Percentiles rank a stretch among this genome's conserved stretches.
These are phyloP conservation scores for Harlomillsia oculata DNA, from an alignment of 1,140 invertebrate genomes.

Conservation along the genomic window DNA sequence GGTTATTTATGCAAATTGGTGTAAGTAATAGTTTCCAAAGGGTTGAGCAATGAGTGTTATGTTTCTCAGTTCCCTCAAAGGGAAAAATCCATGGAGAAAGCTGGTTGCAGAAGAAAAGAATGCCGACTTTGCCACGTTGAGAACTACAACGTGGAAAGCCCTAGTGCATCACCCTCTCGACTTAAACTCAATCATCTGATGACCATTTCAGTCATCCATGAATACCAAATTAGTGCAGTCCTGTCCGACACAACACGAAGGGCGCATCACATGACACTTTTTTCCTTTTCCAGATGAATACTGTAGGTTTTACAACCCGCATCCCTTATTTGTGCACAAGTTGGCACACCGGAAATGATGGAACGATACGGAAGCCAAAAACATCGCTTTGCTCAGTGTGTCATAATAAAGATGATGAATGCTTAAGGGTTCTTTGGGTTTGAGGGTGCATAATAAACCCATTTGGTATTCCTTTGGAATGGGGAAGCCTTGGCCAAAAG, in stretches of 20 bases:
- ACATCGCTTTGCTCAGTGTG: slow-evolving; percentile 7
- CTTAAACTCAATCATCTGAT: slow-evolving; percentile 13
- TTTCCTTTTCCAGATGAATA: no score
- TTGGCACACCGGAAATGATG: slow-evolving; percentile 30
- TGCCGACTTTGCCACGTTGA: no score
- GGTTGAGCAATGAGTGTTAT: not conserved
- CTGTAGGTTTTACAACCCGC: no score
- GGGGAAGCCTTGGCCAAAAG: not conserved
- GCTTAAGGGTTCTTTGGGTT: slow-evolving; percentile 13
- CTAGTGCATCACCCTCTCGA: no score
- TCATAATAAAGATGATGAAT: slow-evolving; percentile 33
- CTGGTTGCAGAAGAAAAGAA: no score
- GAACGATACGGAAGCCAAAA: slow-evolving; percentile 9
- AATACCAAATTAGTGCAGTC: slow-evolving; percentile 28
- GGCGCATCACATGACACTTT: no score
- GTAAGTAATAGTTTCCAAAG: slow-evolving; percentile 17
- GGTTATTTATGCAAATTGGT: slow-evolving; percentile 16
- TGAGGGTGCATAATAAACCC: slow-evolving; percentile 29
- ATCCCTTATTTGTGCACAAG: no score
- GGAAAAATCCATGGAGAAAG: no score
- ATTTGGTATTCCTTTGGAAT: slow-evolving; percentile 11
- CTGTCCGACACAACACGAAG: slow-evolving; percentile 6
- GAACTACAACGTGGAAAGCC: no score
- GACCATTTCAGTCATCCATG: slow-evolving; percentile 17
- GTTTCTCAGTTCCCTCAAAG: no score